Conservation (phyloP, 2,113 vertebrate species). For the Hassar affinis region DNA sequence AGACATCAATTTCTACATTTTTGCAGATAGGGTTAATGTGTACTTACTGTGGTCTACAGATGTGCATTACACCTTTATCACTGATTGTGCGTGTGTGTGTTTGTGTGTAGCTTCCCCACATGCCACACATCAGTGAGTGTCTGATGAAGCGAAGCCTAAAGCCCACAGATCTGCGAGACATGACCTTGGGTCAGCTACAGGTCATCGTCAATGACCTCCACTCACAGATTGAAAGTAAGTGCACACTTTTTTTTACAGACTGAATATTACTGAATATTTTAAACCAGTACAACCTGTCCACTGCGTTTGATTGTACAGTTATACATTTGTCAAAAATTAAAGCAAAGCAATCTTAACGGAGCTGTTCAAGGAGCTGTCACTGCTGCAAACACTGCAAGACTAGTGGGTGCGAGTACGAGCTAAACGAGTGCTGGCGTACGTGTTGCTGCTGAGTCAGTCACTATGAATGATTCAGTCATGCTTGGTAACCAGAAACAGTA, state of each 20-base stretch:
- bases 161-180: conserved; percentile 90
- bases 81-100: conserved; percentile 38
- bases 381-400: not conserved
- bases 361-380: not conserved
- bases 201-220: conserved; percentile 98
- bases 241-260: not conserved
- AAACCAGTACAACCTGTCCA: not conserved
- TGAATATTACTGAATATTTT: not conserved
- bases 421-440: not conserved
- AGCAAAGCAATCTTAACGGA: not conserved
- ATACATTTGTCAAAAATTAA: not conserved
- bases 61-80: not conserved
- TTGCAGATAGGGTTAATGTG: too few relatives aligned
- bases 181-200: conserved; percentile 96
- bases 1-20: too few relatives aligned
- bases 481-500: not conserved
- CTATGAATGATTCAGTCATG: not conserved
- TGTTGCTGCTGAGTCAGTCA: not conserved
- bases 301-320: not conserved
- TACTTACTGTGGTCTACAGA: not conserved
- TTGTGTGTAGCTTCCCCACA: conserved; percentile 84
- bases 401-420: not conserved
- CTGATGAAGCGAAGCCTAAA: conserved; percentile 98
- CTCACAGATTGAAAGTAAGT: conserved; percentile 95
- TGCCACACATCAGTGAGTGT: conserved; percentile 98